phyloP scores from a whole-genome alignment of 92 coral and sea anemone species.

The Porites divaricata region DNA sequence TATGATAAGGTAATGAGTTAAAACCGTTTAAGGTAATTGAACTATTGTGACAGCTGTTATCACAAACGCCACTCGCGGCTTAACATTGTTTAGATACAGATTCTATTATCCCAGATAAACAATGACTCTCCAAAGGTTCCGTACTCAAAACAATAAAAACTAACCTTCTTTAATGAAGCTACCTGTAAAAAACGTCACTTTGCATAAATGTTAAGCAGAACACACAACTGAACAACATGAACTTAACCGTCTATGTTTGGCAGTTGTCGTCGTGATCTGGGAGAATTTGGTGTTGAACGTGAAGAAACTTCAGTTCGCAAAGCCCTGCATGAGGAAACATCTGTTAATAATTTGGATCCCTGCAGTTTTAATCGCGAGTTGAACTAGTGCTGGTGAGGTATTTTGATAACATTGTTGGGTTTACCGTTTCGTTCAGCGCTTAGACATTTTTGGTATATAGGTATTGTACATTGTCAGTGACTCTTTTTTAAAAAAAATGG shows the following conservation, averaged over 20 bases:
- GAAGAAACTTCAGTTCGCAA: background rate
- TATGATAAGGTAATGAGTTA: background rate
- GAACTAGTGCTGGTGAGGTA: background rate
- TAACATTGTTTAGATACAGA: conserved; percentile 34
- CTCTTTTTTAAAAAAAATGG: background rate
- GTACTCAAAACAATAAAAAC: background rate
- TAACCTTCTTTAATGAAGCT: background rate
- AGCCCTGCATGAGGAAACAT: background rate
- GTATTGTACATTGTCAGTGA: too few species aligned
- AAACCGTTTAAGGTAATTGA: background rate
- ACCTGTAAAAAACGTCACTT: background rate
- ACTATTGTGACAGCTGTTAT: conserved; percentile 2
- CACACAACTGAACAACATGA: background rate
- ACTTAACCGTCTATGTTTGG: background rate
- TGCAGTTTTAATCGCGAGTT: conserved; percentile 2
- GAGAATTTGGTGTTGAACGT: background rate
- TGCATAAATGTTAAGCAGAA: conserved; percentile 19
- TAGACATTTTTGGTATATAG: background rate
- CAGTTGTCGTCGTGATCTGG: background rate
- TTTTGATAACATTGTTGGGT: background rate
- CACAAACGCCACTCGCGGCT: conserved; percentile 2
- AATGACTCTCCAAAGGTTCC: conserved; percentile 1
- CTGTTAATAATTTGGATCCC: conserved; percentile 8
- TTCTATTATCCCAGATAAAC: background rate
- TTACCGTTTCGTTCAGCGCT: background rate